Percentiles rank a stretch among this genome's conserved stretches.
Conservation (phyloP, 2,888 invertebrate genomes). For the Scaptomyza reducta region DNA sequence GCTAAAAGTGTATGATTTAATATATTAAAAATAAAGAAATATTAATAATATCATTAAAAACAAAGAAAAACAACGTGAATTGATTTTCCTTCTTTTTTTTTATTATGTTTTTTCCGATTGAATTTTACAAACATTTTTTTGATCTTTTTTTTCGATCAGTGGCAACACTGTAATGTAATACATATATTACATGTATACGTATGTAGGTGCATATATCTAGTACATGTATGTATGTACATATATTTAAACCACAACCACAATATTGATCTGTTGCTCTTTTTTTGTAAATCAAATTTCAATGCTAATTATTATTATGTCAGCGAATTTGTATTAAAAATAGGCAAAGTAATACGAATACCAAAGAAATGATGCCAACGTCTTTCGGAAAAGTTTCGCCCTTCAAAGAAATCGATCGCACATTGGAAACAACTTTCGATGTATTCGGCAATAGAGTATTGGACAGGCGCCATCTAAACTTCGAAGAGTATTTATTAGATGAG, state of each 20-base stretch:
- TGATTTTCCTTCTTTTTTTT: background rate
- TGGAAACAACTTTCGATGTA: background rate
- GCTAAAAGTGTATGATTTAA: background rate
- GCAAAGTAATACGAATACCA: background rate
- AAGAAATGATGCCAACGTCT: background rate
- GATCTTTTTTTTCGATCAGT: background rate
- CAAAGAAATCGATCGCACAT: background rate
- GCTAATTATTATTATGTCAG: background rate
- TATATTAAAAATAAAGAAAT: too few relatives aligned
- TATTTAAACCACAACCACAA: constrained; percentile 6
- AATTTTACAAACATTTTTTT: background rate
- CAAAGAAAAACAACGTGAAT: too few relatives aligned
- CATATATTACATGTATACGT: background rate
- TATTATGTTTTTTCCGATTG: too few relatives aligned
- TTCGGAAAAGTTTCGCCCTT: background rate
- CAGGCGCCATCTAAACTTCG: background rate
- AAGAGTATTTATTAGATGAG: background rate
- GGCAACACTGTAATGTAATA: background rate
- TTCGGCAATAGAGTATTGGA: background rate
- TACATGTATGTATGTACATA: too few relatives aligned
- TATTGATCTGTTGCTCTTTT: background rate
- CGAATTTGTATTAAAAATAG: too few relatives aligned
- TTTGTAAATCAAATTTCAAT: constrained; percentile 1
- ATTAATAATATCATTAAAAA: too few relatives aligned
- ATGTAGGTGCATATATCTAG: background rate